A percentile compares a stretch with the other conserved stretches of the same genome.
Evolutionary conservation across 2,888 invertebrate species (phyloP).

Genomic region (Hypomecis punctinalis): DNA sequence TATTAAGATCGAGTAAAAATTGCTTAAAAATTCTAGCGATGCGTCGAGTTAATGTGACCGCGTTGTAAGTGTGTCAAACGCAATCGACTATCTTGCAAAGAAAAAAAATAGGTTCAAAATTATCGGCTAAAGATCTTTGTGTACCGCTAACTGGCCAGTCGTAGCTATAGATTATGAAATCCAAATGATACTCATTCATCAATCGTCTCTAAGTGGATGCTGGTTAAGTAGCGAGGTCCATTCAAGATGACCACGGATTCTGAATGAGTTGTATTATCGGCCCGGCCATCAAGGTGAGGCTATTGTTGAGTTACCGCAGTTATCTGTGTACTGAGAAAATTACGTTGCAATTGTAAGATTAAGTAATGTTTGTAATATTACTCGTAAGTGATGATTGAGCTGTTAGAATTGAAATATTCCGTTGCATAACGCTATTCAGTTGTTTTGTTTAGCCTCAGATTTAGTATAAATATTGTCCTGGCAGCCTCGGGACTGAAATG

Average conservation of each 20-base stretch:
- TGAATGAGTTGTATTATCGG: conserved; percentile 43
- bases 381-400: too few relatives aligned
- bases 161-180: conserved; percentile 6
- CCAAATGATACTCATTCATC: conserved; percentile 41
- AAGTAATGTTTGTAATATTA: not conserved
- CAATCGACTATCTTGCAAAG: too few relatives aligned
- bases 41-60: too few relatives aligned
- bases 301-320: conserved; percentile 28
- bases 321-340: conserved; percentile 1
- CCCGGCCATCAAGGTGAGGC: conserved; percentile 34
- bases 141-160: conserved; percentile 3
- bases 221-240: conserved; percentile 35
- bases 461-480: too few relatives aligned
- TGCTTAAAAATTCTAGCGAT: too few relatives aligned
- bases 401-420: too few relatives aligned
- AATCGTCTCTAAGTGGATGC: conserved; percentile 30
- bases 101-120: not conserved
- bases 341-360: not conserved
- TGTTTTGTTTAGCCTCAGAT: too few relatives aligned
- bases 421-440: too few relatives aligned
- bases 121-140: not conserved
- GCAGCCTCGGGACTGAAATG: too few relatives aligned
- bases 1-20: too few relatives aligned
- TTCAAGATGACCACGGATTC: conserved; percentile 41
- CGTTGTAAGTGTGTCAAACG: too few relatives aligned